These are phyloP conservation scores for Hemitrygon akajei DNA, from an alignment of 2,797 vertebrate genomes.

Conservation along the genomic window DNA sequence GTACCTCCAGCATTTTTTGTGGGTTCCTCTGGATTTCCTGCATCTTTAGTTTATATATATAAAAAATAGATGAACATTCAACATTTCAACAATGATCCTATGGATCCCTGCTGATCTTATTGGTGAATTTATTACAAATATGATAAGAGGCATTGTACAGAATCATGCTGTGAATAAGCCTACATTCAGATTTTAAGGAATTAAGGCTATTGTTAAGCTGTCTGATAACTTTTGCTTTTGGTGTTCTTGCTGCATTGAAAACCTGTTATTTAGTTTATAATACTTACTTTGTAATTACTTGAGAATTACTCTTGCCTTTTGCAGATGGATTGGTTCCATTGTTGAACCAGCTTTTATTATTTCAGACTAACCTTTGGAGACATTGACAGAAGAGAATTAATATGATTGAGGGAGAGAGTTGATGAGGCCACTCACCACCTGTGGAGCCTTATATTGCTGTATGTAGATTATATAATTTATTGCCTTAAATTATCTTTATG, in stretches of 20 bases:
- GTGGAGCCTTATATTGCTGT: neutral
- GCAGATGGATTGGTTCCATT: neutral
- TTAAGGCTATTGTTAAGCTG: neutral
- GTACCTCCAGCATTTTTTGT: too few species aligned
- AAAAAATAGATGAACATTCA: neutral
- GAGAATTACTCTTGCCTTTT: neutral
- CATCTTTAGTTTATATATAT: too few species aligned
- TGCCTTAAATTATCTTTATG: neutral
- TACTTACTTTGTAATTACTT: neutral
- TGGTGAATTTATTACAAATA: neutral
- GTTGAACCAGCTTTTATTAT: neutral
- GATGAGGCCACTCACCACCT: neutral
- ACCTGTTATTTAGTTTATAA: neutral
- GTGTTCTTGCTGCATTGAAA: neutral
- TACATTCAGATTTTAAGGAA: neutral
- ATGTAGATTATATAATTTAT: neutral
- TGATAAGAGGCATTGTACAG: neutral
- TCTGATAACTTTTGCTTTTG: neutral
- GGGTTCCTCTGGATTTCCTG: too few species aligned
- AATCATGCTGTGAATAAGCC: neutral
- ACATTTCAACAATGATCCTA: neutral
- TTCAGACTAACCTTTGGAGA: neutral
- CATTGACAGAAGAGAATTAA: neutral
- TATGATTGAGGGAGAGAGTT: neutral
- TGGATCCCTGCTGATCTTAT: neutral